Base-by-base conservation (phyloP, 1,140 invertebrate species). In the Babylonia areolata region DNA sequence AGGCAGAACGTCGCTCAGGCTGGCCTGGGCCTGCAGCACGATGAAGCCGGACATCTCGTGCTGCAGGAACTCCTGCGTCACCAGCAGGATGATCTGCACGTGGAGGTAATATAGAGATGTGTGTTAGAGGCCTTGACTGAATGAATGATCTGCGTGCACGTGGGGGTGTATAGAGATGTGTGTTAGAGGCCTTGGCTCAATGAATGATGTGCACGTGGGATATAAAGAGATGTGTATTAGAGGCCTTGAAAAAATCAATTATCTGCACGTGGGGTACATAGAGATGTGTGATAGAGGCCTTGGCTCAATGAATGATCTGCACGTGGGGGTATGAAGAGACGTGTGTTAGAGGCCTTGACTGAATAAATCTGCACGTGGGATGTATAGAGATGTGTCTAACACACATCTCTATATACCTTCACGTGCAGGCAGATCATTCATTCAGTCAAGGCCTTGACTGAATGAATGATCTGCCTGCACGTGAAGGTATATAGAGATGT, bases 21-120 rank as follows among this genome's bases (percentile, higher is more conserved):
- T 73, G 71, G 31, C 71, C 71, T 73, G 71, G 6, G 20, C 71
- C 6, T 73, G 71, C 71, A 73, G 71, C 71, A 73, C 71, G 12
- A 31, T 73, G 71, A 15, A 73, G 31, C 71, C 71, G 11, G 71
- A 73, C 31, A 33, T 11, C 31, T 73, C 71, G 33, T 73, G 31
- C 71, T 73, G 6, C 71, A 73, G 6, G 71, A 73, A 73, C 31
- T 33, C 35, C 71, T 73, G 71, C 0, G 71, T 73, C 6, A 73
- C 71, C 71, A 73, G 9, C 71, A 73, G 31, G 31, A 73, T 37
- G 31, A 73, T 37, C 71, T 73, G 71, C 20, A 6, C 3, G 35
- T 31, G 35, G 31, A 11, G 58, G 1, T 64, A 6, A 28, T 23
- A 12, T 23, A 64, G 15, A 64, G 58, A 64, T 64, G 58, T n/a